Conservation (phyloP, 2,113 vertebrate genomes). For the Gadus macrocephalus region DNA sequence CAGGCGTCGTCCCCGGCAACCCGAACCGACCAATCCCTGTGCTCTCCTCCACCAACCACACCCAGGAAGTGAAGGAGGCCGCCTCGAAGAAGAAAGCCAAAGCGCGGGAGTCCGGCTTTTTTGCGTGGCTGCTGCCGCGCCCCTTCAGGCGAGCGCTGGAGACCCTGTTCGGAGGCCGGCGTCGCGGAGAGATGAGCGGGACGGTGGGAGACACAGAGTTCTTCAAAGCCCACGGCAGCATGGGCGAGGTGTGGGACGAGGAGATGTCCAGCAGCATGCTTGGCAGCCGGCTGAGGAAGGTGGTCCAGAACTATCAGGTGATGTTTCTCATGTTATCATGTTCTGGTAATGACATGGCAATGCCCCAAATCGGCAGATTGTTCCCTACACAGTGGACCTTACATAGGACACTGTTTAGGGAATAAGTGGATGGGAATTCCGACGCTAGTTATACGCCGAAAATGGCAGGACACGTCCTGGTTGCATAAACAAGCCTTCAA, state of each 20-base stretch:
- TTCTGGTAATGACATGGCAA: no score
- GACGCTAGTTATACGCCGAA: no score
- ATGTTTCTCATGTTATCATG: neutral
- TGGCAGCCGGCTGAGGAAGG: conserved; percentile 66
- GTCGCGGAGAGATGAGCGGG: conserved; percentile 47
- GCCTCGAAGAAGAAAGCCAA: conserved; percentile 19
- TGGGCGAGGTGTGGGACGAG: conserved; percentile 71
- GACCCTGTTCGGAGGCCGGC: conserved; percentile 57
- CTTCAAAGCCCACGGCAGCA: conserved; percentile 55
- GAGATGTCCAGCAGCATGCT: conserved; percentile 75
- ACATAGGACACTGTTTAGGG: no score
- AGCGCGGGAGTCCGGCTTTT: conserved; percentile 46
- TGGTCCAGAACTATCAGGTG: conserved; percentile 77
- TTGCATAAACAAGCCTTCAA: no score
- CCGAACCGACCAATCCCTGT: conserved; percentile 71
- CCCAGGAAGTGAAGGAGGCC: conserved; percentile 26
- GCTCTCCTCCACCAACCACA: conserved; percentile 64
- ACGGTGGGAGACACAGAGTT: conserved; percentile 46
- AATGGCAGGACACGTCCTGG: no score
- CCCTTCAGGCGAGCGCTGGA: conserved; percentile 60
- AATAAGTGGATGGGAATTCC: no score
- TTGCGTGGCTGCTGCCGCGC: conserved; percentile 58
- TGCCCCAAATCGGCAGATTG: no score
- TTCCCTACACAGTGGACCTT: no score
- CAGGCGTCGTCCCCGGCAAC: conserved; percentile 70